Conservation (phyloP, 2,797 vertebrate genomes). For the Lacerta bilineata region DNA sequence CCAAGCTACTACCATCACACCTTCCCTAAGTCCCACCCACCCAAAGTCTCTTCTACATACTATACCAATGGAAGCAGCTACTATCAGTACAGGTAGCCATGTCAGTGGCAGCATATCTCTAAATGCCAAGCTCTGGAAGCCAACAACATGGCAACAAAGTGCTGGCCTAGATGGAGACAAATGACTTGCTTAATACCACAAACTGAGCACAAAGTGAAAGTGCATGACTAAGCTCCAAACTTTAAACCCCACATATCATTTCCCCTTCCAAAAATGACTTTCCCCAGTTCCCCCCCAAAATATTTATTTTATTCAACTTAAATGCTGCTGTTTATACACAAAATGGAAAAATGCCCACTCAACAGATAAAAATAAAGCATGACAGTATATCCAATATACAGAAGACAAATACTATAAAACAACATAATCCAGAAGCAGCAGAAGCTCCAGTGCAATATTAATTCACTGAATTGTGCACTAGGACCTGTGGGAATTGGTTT, state of each 20-base stretch:
- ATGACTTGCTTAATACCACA: neutral
- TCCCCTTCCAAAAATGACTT: neutral
- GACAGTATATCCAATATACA: too few species aligned
- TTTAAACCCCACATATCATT: neutral
- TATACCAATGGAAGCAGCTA: neutral
- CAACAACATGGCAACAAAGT: neutral
- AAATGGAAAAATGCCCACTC: too few species aligned
- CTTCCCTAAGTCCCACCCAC: neutral
- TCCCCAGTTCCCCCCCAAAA: neutral
- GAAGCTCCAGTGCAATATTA: too few species aligned
- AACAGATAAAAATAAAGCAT: too few species aligned
- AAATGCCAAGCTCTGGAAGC: neutral
- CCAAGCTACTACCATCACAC: too few species aligned
- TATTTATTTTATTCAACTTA: neutral
- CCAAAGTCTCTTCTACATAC: neutral
- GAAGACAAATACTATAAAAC: too few species aligned
- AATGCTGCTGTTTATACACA: too few species aligned
- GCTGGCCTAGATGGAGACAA: neutral
- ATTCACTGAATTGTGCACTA: too few species aligned
- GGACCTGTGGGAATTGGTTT: neutral
- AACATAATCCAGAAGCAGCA: too few species aligned
- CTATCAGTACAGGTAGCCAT: too few species aligned
- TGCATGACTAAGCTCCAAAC: neutral
- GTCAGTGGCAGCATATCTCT: neutral
- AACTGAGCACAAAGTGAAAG: neutral